Conservation (phyloP, 2,113 vertebrate species). For the Alectura lathami region DNA sequence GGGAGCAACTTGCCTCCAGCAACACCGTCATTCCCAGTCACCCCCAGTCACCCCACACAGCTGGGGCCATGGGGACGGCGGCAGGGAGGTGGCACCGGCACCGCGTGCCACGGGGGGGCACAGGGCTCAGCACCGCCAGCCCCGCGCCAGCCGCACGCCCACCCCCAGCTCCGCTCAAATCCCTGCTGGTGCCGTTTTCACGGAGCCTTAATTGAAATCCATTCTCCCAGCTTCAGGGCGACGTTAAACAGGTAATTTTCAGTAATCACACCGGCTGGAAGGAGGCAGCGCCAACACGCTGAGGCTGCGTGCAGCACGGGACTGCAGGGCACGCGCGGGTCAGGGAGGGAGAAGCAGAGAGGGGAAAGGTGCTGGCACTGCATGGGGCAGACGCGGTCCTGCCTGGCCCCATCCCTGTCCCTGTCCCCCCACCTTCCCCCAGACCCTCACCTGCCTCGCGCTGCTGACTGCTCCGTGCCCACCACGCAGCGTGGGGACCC, state of each 20-base stretch:
- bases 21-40: rapidly evolving
- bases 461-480: rapidly evolving
- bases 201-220: background rate
- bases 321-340: background rate
- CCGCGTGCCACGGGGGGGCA: background rate
- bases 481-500: background rate
- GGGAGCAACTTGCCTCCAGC: rapidly evolving
- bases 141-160: background rate
- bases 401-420: too few species aligned
- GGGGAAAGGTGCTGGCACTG: background rate
- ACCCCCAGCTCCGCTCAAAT: background rate
- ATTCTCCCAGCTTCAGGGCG: background rate
- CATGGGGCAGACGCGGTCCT: background rate
- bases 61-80: background rate
- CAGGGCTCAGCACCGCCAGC: rapidly evolving
- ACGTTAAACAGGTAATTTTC: conserved; percentile 45
- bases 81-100: background rate
- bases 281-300: background rate
- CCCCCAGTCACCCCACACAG: background rate
- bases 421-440: background rate
- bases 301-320: rapidly evolving
- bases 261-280: background rate
- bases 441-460: background rate
- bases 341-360: background rate
- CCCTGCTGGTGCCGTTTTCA: background rate